Evolutionary conservation across 2,888 invertebrate species (phyloP), one percentile per base, ranked within the genome.

Genomic region (Netelia virgata): DNA sequence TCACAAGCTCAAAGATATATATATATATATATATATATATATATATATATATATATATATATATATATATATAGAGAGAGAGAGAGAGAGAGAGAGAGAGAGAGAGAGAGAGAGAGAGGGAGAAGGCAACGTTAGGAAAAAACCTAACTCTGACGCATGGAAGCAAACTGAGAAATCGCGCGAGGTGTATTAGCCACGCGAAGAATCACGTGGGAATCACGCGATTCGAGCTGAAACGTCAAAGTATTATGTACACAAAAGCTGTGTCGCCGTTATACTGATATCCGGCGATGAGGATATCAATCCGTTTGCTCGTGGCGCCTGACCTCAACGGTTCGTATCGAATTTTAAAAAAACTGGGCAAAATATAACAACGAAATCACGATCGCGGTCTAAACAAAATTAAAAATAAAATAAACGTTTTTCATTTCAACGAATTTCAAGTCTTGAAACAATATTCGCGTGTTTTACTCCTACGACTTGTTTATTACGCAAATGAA

Each of bases 181-280:
- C 23, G 20, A 43, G 8, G 55, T 28, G 28, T 20, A 64, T 55
- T 20, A 36, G 47, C 16, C 55, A 18, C 41, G 36, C 18, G 55
- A 47, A 50, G 10, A 55, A 76, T 83, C 72, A 80, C 72, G 79
- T 79, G 79, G 43, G 50, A 3, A 75, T 80, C 83, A 72, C 79
- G 83, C 78, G 78, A 77, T 68, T 47, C 23, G 55, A 28, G 23
- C 63, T 47, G 61, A 68, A 76, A 73, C 75, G 80, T 73, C 68
- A 59, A 77, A 59, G 68, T 68, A 16, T 69, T 77, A 57, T 50
- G 68, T 61, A 61, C 41, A 77, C 59, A 77, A 66, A 41, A 41
- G 16, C 57, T 16, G n/a, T 11, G 5, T 66, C 14, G 50, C 61
- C 63, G 68, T 18, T 23, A 57, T 14, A 66, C 50, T 16, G 59